Base-by-base conservation (phyloP, 2,797 vertebrate genomes). In the Pantherophis vulpinus region DNA sequence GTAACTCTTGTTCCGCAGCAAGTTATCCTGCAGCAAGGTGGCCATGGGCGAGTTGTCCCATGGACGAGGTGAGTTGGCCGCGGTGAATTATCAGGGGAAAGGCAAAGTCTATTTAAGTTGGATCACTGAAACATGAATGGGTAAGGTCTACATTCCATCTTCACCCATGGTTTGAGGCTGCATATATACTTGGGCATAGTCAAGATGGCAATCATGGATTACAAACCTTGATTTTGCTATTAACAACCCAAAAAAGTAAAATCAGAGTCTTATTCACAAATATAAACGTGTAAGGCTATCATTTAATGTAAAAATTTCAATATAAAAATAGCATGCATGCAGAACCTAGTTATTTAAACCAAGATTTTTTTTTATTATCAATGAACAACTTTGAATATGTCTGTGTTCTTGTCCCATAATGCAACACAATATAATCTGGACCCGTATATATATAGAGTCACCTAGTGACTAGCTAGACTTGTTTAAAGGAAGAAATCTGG, bases 401-500 rank as follows among this genome's bases (percentile, higher is more conserved):
- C 89, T 87, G 63, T 93, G 89, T 87, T 92, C 93, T 20, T 88
- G 56, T 59, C 91, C 91, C 47, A 66, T 59, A 94, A 92, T 66
- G 27, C 92, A 89, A 58, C 90, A 93, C 88, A 47, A 29, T 7
- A 94, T 58, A 79, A 90, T 91, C 89, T 92, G 56, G 91, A n/a
- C 79, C 89, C 90, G 89, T 93, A 93, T 92, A 95, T 95, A 47
- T 51, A 51, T 51, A 51, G 51, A 90, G 12, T 60, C 0, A 42
- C 0, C 86, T 27, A 92, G 25, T 6, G 60, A 95, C 91, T 94
- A 94, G 95, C 96, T 74, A 93, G 86, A 93, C 95, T 94, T 95
- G 79, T 94, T 89, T 95, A 96, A 97, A 96, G 94, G 18, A 92
- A 94, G 94, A 92, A 92, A 91, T 56, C 95, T 70, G 92, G 93